phyloP scores from a whole-genome alignment of 2,113 vertebrate genomes.

The Lepisosteus oculatus region DNA sequence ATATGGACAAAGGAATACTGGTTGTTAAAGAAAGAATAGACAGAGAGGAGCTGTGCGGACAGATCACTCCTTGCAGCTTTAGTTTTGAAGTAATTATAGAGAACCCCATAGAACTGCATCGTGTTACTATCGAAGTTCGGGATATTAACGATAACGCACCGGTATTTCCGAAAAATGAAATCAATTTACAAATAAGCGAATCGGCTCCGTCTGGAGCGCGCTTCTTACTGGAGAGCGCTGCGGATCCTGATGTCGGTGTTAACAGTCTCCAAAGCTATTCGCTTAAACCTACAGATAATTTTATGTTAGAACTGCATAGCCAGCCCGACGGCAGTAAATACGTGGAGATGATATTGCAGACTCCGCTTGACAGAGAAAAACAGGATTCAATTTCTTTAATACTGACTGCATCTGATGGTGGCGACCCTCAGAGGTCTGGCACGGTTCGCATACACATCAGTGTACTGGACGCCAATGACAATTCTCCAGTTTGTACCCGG shows the following conservation, averaged over 20 bases:
- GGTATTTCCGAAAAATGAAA: conserved; percentile 41
- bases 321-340: conserved; percentile 32
- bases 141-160: conserved; percentile 65
- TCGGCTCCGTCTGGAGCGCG: conserved; percentile 29
- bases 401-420: conserved; percentile 57
- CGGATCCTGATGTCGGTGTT: conserved; percentile 52
- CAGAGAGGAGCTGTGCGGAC: conserved; percentile 69
- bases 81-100: conserved; percentile 70
- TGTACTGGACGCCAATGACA: conserved; percentile 61
- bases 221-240: conserved; percentile 42
- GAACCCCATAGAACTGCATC: conserved; percentile 60
- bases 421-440: conserved; percentile 55
- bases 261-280: conserved; percentile 56
- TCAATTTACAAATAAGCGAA: conserved; percentile 47
- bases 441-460: conserved; percentile 49
- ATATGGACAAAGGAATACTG: conserved; percentile 57
- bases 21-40: conserved; percentile 70
- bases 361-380: conserved; percentile 54
- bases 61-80: conserved; percentile 65
- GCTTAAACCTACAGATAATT: conserved; percentile 42
- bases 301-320: conserved; percentile 48
- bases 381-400: conserved; percentile 42
- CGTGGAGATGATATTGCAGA: conserved; percentile 56
- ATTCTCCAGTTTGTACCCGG: conserved; percentile 53
- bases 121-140: conserved; percentile 53